Percentiles rank a stretch among this genome's conserved stretches.
Evolutionary conservation across 92 coral and sea anemone genomes (phyloP).

Genomic region (Bergia sp.): DNA sequence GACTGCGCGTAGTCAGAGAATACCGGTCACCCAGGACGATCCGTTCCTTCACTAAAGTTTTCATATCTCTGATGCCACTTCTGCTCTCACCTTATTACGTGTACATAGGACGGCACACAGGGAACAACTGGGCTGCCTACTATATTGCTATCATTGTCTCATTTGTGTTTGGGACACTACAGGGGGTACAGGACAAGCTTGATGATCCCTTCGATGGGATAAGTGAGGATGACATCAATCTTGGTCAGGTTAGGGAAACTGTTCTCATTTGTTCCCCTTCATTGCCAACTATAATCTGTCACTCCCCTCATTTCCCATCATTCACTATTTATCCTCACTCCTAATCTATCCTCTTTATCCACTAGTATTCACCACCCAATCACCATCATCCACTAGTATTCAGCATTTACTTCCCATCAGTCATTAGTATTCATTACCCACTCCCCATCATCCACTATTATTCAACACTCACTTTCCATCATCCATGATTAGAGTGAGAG

Average conservation of each 20-base stretch:
- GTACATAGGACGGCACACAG: conserved; percentile 74
- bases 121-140: conserved; percentile 88
- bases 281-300: background rate
- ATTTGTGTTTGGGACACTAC: conserved; percentile 91
- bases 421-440: background rate
- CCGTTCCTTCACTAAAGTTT: conserved; percentile 96
- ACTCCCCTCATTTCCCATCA: background rate
- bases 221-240: conserved; percentile 93
- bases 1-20: conserved; percentile 93
- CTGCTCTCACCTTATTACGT: conserved; percentile 95
- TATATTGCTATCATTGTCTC: conserved; percentile 81
- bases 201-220: conserved; percentile 99
- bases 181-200: conserved; percentile 95
- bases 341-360: background rate
- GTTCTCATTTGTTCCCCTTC: background rate
- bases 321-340: background rate
- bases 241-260: conserved; percentile 74
- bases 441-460: background rate
- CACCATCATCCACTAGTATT: background rate
- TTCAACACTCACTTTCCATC: background rate
- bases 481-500: background rate
- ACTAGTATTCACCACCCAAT: background rate
- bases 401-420: background rate
- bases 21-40: conserved; percentile 97
- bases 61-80: conserved; percentile 95